A percentile compares a stretch with the other conserved stretches of the same genome.
Conservation (phyloP, 2,888 invertebrate genomes). For the Pecten maximus region DNA sequence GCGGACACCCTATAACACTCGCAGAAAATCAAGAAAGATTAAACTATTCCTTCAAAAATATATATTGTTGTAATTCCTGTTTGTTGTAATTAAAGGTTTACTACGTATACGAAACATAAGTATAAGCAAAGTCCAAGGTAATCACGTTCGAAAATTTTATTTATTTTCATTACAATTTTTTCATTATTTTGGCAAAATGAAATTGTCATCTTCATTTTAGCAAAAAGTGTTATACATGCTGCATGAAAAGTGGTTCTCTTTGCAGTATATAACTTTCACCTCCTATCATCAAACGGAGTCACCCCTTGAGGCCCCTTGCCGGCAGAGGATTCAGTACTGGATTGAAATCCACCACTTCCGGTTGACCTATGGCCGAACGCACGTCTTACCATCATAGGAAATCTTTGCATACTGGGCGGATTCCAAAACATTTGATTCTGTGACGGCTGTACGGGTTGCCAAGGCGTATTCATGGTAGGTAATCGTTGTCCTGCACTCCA, state of each 20-base stretch:
- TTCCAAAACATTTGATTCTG: not conserved
- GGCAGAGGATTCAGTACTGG: not conserved
- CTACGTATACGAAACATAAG: too few species aligned
- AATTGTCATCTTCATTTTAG: too few species aligned
- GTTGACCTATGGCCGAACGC: not conserved
- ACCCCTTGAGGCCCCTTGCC: not conserved
- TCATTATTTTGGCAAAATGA: not conserved
- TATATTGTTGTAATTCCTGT: too few species aligned
- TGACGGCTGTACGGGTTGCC: not conserved
- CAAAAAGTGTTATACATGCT: too few species aligned
- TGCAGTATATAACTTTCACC: not conserved
- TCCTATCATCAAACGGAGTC: not conserved
- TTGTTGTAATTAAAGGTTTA: too few species aligned
- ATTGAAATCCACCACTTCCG: not conserved
- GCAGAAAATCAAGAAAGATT: too few species aligned
- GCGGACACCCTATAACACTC: too few species aligned
- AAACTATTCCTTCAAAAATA: too few species aligned
- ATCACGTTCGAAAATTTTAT: not conserved
- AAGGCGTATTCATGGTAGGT: not conserved
- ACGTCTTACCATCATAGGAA: not conserved
- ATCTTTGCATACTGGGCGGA: not conserved
- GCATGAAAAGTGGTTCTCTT: too few species aligned
- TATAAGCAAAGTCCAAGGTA: too few species aligned
- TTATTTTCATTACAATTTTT: not conserved
- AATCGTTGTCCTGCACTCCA: not conserved